Evolutionary conservation across 2,888 invertebrate species (phyloP), one percentile per base, ranked within the genome.

Genomic region (Drosophila picticornis): DNA sequence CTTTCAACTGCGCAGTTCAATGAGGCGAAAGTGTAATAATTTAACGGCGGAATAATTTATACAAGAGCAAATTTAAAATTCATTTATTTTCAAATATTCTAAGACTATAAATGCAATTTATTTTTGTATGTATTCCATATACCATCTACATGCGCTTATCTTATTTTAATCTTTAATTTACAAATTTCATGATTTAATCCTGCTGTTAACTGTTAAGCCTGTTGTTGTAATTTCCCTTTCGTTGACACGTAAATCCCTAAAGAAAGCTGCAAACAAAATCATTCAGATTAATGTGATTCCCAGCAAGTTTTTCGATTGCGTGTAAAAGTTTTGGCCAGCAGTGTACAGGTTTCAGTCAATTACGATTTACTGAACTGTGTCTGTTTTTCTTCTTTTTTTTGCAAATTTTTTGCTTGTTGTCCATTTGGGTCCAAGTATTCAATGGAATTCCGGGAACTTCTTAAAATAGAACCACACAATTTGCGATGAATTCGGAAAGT

Each of bases 351-450:
- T 62, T 52, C 51, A 29, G 19, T 43, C 55, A 27, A 62, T 61
- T 77, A 53, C 64, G 69, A 59, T 73, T 46, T 62, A 62, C 63
- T 67, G 74, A 60, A 71, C 63, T 64, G 65, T 58, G 36, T 38
- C 50, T 36, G 22, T 34, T 29, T 36, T 48, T 53, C 43, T 60
- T 50, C 38, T 51, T n/a, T 56, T 1, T 2, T 10, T 48, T 43
- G 13, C 25, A 16, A 56, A 46, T 25, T 63, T 32, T 52, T 25
- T 22, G 9, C 4, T 38, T 52, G 27, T 22, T 40, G 57, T 53
- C 46, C 64, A 55, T 77, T 57, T 51, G 71, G 34, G 32, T 16
- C 29, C 32, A 31, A 48, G 59, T 69, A 77, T 73, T 77, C 73
- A 66, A 65, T 57, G 65, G 46, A 22, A 62, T 59, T 53, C 16